Base-by-base conservation (phyloP, 2,888 invertebrate genomes). In the Hedychridium roseum region DNA sequence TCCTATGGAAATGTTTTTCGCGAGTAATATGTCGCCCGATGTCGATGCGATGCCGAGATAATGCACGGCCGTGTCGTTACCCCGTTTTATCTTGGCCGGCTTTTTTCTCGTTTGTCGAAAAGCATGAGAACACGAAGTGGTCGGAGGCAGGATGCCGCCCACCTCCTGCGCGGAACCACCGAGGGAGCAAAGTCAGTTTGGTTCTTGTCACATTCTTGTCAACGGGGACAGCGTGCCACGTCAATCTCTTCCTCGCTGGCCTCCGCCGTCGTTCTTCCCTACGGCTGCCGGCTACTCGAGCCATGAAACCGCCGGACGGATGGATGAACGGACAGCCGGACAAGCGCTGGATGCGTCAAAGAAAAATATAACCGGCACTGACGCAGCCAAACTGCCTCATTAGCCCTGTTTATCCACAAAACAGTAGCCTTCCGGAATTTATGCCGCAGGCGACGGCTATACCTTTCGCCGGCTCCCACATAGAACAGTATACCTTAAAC, bases 201-300 rank as follows among this genome's bases (percentile, higher is more conserved):
- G 70, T 74, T 70, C 75, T 71, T 74, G 78, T 78, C 78, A 75
- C 78, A 78, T 78, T 78, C 77, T 78, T 78, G 78, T 78, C 78
- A 78, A 74, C 66, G 57, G 57, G 68, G 68, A 73, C 73, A 74
- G 73, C 73, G 72, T 72, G 73, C 73, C 74, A 71, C 75, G 77
- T 78, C 77, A 78, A 78, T 78, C 78, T 76, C 71, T 61, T 66
- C 65, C 58, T 67, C 70, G 68, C 73, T 68, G 60, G 60, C 54
- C 64, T 60, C 56, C 58, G 35, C 32, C 28, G 39, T 38, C 41
- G 32, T 31, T 20, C 54, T 44, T n/a, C n/a, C 42, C 54, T 23
- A 47, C 40, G 37, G 50, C 46, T 54, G 39, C 42, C 35, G 54
- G 52, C 52, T 49, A 43, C 39, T 47, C 28, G 38, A 43, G 51